Percentiles rank a stretch among this genome's conserved stretches.
These are phyloP conservation scores for Lycocerus yunnanus DNA, from an alignment of 2,888 invertebrate species.

Conservation along the genomic window DNA sequence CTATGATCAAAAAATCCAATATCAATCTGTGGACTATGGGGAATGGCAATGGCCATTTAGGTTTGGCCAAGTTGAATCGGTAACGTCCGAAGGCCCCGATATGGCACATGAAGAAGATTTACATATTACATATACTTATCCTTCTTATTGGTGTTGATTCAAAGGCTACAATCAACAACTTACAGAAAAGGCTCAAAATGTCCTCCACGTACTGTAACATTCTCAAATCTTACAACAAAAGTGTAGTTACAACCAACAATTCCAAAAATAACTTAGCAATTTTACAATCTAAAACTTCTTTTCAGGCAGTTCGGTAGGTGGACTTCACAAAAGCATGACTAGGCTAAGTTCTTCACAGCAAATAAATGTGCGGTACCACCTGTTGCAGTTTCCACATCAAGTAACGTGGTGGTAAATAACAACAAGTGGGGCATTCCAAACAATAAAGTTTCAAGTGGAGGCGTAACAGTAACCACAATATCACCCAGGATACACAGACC, in stretches of 20 bases:
- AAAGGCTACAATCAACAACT: too few relatives aligned
- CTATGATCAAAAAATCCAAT: too few relatives aligned
- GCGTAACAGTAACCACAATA: slow-evolving; percentile 69
- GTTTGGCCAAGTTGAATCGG: too few relatives aligned
- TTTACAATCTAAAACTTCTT: slow-evolving; percentile 3
- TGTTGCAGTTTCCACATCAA: slow-evolving; percentile 51
- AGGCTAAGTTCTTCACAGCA: slow-evolving; percentile 78
- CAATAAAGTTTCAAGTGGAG: slow-evolving; percentile 59
- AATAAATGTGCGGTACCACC: slow-evolving; percentile 59
- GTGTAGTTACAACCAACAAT: not conserved
- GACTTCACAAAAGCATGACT: slow-evolving; percentile 83
- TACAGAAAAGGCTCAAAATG: too few relatives aligned
- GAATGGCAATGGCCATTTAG: too few relatives aligned
- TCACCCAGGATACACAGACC: slow-evolving; percentile 59
- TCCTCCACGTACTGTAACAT: too few relatives aligned
- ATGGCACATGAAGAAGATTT: too few relatives aligned
- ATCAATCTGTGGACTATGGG: too few relatives aligned
- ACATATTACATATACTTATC: too few relatives aligned
- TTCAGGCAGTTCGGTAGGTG: slow-evolving; percentile 73
- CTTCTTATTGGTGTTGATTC: too few relatives aligned
- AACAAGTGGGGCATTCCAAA: slow-evolving; percentile 60
- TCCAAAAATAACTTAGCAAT: not conserved
- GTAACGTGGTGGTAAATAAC: slow-evolving; percentile 58
- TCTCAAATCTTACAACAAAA: not conserved
- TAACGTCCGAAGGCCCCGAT: too few relatives aligned